Conservation (phyloP, 1,140 invertebrate genomes). For the Gerris buenoi region DNA sequence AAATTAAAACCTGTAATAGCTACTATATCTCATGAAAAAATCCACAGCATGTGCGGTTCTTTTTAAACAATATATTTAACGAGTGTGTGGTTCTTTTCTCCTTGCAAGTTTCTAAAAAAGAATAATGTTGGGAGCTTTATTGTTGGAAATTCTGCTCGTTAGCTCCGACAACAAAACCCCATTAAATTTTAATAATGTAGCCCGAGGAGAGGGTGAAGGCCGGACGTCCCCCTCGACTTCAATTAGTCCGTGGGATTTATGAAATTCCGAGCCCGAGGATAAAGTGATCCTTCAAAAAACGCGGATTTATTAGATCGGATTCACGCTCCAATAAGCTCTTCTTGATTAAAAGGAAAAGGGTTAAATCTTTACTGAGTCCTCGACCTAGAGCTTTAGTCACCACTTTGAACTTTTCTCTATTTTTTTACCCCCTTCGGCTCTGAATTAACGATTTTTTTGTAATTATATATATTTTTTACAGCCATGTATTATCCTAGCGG, state of each 20-base stretch:
- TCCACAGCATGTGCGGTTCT: too few relatives aligned
- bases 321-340: background rate
- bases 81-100: background rate
- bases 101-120: background rate
- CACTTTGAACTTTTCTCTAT: too few relatives aligned
- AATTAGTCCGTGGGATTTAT: background rate
- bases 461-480: too few relatives aligned
- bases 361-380: too few relatives aligned
- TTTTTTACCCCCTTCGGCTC: too few relatives aligned
- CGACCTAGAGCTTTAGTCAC: too few relatives aligned
- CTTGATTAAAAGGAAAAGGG: background rate
- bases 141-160: background rate
- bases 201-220: background rate
- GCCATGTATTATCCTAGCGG: too few relatives aligned
- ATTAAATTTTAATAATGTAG: background rate
- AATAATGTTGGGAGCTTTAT: background rate
- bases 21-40: too few relatives aligned
- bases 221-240: background rate
- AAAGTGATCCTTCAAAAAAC: background rate
- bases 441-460: too few relatives aligned
- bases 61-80: too few relatives aligned
- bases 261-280: background rate
- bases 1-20: too few relatives aligned
- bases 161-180: background rate
- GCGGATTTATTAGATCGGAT: background rate